Base-by-base conservation (phyloP, 2,113 vertebrate genomes). In the Scolopax mira region DNA sequence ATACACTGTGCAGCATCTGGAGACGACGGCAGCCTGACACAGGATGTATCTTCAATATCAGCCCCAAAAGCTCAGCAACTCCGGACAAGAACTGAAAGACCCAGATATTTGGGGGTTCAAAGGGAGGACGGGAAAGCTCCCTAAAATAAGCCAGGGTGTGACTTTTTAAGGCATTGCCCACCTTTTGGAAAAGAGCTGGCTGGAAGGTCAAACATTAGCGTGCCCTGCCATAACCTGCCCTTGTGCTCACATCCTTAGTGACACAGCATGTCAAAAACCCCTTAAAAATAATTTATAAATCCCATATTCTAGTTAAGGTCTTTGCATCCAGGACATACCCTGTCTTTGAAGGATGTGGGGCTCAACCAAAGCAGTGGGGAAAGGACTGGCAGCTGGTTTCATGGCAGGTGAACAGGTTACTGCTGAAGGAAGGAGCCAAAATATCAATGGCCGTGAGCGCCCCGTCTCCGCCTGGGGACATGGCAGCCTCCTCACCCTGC, bases 1-100 rank as follows among this genome's bases (percentile, higher is more conserved):
- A 51, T 3, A 13, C 23, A 2, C 15, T 0, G 0, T 4, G 31
- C 49, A 42, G 87, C 64, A 25, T 1, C 28, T 25, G 61, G 87
- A 78, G 44, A 21, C 6, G 27, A 14, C 0, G 11, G 27, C 72
- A 85, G 51, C 46, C 81, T 49, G 65, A 24, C 55, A 37, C 5
- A 6, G 44, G n/a, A 27, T 3, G 2, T 2, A n/a, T 1, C 49
- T 33, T 24, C 69, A 61, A 58, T 14, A 85, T 77, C 28, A n/a
- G 5, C 16, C n/a, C 18, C 35, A 37, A 37, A 84, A 39, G 54
- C 44, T 82, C 80, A 70, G 18, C 69, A 41, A 2, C 46, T 15
- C 1, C 1, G 54, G 58, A 24, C 24, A 79, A 84, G 28, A 11
- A 28, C 1, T 52, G 79, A 37, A 61, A 46, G 64, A 42, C 5